Evolutionary conservation across 2,797 vertebrate species (phyloP).

Genomic region (Lerista edwardsae): DNA sequence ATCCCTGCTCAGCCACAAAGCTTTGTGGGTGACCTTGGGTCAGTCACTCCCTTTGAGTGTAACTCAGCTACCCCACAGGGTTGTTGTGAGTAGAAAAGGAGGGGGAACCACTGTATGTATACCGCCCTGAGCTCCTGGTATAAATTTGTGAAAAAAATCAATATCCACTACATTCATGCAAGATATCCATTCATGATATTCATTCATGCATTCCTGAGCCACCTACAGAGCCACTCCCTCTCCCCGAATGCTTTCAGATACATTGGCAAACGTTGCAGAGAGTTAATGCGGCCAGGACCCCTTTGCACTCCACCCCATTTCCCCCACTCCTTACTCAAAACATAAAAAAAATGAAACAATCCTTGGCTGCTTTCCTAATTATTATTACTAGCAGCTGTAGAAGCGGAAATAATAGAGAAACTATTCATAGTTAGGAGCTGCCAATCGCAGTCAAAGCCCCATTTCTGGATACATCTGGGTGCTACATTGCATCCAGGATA

Average conservation of each 20-base stretch:
- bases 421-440: background rate
- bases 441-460: background rate
- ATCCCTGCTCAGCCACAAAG: no score
- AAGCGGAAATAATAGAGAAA: background rate
- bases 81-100: no score
- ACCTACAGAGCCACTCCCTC: background rate
- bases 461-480: background rate
- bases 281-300: background rate
- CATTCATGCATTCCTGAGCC: background rate
- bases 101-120: no score
- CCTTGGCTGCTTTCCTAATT: background rate
- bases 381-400: background rate
- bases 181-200: background rate
- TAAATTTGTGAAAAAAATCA: no score
- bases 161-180: no score
- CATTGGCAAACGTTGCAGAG: background rate
- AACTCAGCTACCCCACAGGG: no score
- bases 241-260: background rate
- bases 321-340: background rate
- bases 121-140: no score
- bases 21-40: no score
- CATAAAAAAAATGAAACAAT: background rate
- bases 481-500: background rate
- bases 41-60: no score
- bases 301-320: background rate